Evolutionary conservation across 2,113 vertebrate species (phyloP).

Genomic region (Brienomyrus longianalis): DNA sequence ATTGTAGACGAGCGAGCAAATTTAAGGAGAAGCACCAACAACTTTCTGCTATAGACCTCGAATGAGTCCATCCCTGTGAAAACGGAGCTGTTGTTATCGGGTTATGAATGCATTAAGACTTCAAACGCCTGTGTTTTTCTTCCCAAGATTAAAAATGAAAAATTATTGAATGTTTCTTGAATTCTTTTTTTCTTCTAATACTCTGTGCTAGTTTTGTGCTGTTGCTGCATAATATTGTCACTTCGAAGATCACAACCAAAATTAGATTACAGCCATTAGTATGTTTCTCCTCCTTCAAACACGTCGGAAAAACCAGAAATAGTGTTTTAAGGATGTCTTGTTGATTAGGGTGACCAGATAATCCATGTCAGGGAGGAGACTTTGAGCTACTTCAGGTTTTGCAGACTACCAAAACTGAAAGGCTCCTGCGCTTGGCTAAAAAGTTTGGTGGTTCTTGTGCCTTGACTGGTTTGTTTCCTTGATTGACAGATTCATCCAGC

Average conservation of each 20-base stretch:
- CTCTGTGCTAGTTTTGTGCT: neutral
- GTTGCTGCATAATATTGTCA: neutral
- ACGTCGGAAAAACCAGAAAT: neutral
- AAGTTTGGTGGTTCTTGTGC: too few species aligned
- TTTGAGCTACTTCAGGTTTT: neutral
- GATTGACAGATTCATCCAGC: too few species aligned
- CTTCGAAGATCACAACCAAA: neutral
- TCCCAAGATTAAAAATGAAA: neutral
- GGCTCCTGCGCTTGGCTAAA: neutral
- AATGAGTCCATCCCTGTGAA: neutral
- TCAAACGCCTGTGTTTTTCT: neutral
- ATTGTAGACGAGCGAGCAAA: neutral
- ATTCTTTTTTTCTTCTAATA: neutral
- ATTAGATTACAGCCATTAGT: neutral
- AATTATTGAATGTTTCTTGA: neutral
- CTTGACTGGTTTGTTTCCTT: too few species aligned
- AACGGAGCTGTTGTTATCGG: neutral
- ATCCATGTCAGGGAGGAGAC: neutral
- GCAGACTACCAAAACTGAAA: neutral
- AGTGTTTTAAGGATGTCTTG: neutral
- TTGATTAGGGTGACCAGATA: neutral
- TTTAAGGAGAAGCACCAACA: neutral
- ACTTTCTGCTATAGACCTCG: neutral
- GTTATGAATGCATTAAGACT: neutral
- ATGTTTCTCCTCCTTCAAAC: neutral